These are phyloP conservation scores for Ctenodactylus gundi DNA, from an alignment of 2,113 vertebrate species.

Conservation along the genomic window DNA sequence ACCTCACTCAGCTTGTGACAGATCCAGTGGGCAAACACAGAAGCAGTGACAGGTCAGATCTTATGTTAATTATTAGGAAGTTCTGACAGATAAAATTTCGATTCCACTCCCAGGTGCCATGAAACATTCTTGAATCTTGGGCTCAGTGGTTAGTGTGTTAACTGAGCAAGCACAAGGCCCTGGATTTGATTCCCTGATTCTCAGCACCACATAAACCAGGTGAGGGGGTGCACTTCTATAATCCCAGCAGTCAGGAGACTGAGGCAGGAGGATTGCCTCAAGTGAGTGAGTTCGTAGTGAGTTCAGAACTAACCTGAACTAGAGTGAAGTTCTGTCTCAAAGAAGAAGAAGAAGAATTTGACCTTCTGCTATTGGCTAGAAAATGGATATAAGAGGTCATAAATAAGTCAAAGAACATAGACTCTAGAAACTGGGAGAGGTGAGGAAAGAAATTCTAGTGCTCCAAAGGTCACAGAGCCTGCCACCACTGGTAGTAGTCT, in stretches of 20 bases:
- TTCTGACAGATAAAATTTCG: conserved; percentile 37
- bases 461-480: not conserved
- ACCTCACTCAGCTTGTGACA: not conserved
- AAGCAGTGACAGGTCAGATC: not conserved
- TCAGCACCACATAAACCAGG: no score
- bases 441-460: not conserved
- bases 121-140: conserved; percentile 40
- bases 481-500: not conserved
- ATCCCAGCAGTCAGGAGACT: no score
- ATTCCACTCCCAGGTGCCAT: not conserved
- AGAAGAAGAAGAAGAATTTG: not conserved
- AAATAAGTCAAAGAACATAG: not conserved
- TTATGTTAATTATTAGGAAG: not conserved
- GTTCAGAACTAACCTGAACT: no score
- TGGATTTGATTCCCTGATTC: no score
- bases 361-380: not conserved
- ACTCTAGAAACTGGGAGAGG: not conserved
- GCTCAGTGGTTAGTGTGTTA: not conserved
- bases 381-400: not conserved
- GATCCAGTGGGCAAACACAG: not conserved
- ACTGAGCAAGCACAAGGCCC: no score
- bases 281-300: not conserved
- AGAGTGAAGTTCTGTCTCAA: not conserved
- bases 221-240: no score
- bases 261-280: not conserved